Conservation (phyloP, 2,113 vertebrate genomes). For the Siniperca knerii region DNA sequence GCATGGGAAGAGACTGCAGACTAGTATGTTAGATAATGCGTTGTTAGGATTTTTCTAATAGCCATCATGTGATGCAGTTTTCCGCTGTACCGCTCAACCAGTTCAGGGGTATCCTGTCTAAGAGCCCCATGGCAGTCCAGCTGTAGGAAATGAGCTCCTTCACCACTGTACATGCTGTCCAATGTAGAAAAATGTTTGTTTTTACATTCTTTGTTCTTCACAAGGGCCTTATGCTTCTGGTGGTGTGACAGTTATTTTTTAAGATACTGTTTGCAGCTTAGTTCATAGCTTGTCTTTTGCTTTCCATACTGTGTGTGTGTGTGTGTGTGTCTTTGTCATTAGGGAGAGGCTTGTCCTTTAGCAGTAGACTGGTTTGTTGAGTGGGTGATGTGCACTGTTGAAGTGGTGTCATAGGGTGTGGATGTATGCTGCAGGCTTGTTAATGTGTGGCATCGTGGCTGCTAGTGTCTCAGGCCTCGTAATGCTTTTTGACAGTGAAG, state of each 20-base stretch:
- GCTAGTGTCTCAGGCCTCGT: slow-evolving; percentile 28
- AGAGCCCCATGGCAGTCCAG: slow-evolving; percentile 12
- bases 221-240: neutral
- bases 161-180: neutral
- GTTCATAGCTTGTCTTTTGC: slow-evolving; percentile 4
- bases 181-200: neutral
- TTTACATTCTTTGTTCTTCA: slow-evolving; percentile 23
- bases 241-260: neutral
- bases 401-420: slow-evolving; percentile 15
- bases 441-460: slow-evolving; percentile 33
- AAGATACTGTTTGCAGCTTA: neutral
- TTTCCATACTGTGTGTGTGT: neutral
- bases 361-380: slow-evolving; percentile 3
- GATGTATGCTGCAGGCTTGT: slow-evolving; percentile 26
- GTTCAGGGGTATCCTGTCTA: slow-evolving; percentile 39
- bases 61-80: slow-evolving; percentile 59
- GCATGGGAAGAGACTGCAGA: neutral
- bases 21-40: slow-evolving; percentile 24
- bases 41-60: slow-evolving; percentile 40
- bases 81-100: slow-evolving; percentile 29
- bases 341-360: neutral
- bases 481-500: slow-evolving; percentile 70
- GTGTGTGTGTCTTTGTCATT: neutral
- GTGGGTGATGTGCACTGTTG: slow-evolving; percentile 4
- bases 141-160: neutral